Percentiles rank a stretch among this genome's conserved stretches.
These are phyloP conservation scores for Gallinago jamesoni DNA, from an alignment of 2,113 vertebrate genomes.

Conservation along the genomic window DNA sequence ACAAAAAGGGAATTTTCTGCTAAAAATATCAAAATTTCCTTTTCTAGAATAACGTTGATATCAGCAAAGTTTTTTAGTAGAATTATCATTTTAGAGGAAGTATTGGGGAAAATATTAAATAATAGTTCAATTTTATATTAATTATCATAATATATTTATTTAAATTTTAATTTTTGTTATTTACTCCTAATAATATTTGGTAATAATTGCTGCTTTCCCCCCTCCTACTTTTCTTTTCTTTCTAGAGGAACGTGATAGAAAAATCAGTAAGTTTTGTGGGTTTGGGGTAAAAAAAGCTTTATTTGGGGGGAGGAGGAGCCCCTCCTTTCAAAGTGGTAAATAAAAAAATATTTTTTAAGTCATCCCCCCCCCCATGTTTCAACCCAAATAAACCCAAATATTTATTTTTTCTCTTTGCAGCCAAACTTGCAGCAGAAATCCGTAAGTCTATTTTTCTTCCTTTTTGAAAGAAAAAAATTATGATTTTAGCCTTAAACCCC, in stretches of 20 bases:
- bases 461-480: not conserved
- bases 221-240: accelerated
- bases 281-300: not conserved
- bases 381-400: accelerated
- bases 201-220: not conserved
- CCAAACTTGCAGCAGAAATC: not conserved
- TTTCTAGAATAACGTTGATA: too few species aligned
- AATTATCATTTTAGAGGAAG: too few species aligned
- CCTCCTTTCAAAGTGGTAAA: accelerated
- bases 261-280: not conserved
- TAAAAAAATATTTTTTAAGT: not conserved
- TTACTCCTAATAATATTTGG: not conserved
- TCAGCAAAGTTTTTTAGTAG: too few species aligned
- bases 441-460: not conserved
- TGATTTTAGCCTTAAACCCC: not conserved
- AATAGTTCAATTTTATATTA: too few species aligned
- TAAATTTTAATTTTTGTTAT: too few species aligned
- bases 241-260: not conserved
- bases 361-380: not conserved
- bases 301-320: too few species aligned
- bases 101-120: not conserved
- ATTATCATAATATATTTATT: too few species aligned
- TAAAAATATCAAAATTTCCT: too few species aligned
- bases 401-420: not conserved
- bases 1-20: too few species aligned